A percentile compares a stretch with the other conserved stretches of the same genome.
These are phyloP conservation scores for Nibea coibor DNA, from an alignment of 2,113 vertebrate genomes.

Conservation along the genomic window DNA sequence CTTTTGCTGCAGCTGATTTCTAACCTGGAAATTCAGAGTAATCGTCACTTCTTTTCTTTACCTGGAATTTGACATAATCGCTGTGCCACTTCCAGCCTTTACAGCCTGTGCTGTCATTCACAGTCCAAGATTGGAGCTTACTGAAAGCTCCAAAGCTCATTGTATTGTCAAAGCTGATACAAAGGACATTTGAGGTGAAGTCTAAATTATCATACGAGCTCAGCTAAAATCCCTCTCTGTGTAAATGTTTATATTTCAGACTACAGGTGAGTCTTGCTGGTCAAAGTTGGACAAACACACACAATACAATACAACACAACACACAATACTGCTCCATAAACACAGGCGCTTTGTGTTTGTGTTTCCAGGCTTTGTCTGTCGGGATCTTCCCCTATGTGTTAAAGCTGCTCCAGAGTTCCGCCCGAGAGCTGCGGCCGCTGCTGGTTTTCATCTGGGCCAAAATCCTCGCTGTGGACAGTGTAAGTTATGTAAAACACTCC, in stretches of 20 bases:
- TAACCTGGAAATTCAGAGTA: background rate
- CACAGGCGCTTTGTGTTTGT: background rate
- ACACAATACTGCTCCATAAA: background rate
- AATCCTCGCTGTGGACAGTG: slow-evolving; percentile 98
- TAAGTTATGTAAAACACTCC: slow-evolving; percentile 80
- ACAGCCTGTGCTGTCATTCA: background rate
- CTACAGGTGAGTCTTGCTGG: slow-evolving; percentile 1
- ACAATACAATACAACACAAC: too few species aligned
- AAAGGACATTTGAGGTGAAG: background rate
- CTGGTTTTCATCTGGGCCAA: slow-evolving; percentile 99
- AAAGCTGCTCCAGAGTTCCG: slow-evolving; percentile 98
- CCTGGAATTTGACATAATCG: background rate
- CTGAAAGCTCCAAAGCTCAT: background rate
- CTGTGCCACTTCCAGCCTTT: background rate
- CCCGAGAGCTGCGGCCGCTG: slow-evolving; percentile 93
- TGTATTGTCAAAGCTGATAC: background rate
- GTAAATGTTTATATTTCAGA: slow-evolving; percentile 1
- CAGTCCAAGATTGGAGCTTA: background rate
- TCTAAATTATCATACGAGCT: background rate
- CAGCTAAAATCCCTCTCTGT: background rate
- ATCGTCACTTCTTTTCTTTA: background rate
- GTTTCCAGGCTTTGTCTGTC: slow-evolving; percentile 92
- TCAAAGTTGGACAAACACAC: background rate
- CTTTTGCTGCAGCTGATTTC: background rate
- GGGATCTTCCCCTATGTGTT: slow-evolving; percentile 98